Evolutionary conservation across 2,113 vertebrate genomes (phyloP).

Genomic region (Erpornis zantholeuca): DNA sequence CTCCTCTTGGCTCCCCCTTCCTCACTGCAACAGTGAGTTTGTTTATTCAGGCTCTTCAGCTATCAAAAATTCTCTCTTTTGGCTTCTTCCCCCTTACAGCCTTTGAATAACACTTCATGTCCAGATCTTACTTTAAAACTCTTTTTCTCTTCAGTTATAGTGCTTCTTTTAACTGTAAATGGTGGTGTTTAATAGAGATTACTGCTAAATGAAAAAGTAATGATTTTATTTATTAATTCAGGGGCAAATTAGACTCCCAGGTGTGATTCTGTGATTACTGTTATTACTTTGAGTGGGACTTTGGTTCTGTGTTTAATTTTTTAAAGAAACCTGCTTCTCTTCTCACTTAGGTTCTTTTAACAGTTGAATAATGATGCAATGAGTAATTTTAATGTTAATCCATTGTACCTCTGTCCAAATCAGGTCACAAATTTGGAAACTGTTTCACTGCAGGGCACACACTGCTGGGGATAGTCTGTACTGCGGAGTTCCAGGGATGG

Average conservation of each 20-base stretch:
- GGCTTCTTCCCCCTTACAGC: background rate
- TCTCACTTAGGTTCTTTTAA: background rate
- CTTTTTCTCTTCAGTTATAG: background rate
- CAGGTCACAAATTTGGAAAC: background rate
- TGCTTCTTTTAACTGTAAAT: background rate
- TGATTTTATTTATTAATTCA: background rate
- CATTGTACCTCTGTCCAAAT: background rate
- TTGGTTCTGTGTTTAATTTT: background rate
- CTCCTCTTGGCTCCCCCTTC: background rate
- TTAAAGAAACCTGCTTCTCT: background rate
- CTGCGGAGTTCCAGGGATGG: background rate
- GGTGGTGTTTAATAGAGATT: background rate
- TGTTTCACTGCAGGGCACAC: background rate
- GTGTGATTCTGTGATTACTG: background rate
- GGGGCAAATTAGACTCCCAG: background rate
- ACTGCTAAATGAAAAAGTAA: background rate
- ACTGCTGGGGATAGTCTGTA: background rate
- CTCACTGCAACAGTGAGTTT: background rate
- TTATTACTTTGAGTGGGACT: background rate
- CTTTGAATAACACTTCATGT: background rate
- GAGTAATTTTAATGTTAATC: background rate
- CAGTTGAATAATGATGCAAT: background rate
- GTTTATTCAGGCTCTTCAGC: background rate
- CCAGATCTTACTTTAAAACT: background rate
- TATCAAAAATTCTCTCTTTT: constrained; percentile 3